Percentiles rank a stretch among this genome's conserved stretches.
Evolutionary conservation across 2,888 invertebrate genomes (phyloP).

Genomic region (Bruchidius siliquastri): DNA sequence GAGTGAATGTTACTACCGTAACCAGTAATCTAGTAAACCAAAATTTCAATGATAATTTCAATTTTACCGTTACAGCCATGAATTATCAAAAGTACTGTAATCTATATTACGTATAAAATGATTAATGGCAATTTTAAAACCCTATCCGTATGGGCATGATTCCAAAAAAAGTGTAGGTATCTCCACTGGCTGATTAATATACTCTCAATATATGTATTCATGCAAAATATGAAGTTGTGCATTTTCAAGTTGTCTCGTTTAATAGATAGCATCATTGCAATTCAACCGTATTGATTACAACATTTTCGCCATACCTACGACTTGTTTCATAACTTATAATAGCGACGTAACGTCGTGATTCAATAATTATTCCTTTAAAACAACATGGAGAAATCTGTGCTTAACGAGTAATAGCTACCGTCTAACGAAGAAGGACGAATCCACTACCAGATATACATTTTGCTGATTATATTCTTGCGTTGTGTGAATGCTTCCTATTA

Average conservation of each 20-base stretch:
- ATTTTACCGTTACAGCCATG: too few species aligned
- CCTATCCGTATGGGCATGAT: too few species aligned
- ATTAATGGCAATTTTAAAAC: too few species aligned
- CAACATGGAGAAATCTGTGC: neutral
- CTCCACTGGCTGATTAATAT: too few species aligned
- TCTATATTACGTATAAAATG: too few species aligned
- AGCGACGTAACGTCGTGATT: neutral
- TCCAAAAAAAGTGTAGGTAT: too few species aligned
- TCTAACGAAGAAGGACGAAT: neutral
- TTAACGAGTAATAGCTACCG: neutral
- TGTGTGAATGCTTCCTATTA: neutral
- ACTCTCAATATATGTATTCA: neutral
- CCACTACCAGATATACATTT: neutral
- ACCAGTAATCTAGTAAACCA: too few species aligned
- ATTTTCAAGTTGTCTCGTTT: neutral
- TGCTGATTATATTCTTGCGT: neutral
- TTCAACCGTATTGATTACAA: neutral
- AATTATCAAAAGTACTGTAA: too few species aligned
- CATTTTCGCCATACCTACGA: neutral
- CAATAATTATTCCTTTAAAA: neutral
- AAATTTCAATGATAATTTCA: too few species aligned
- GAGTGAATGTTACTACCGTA: too few species aligned
- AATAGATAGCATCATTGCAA: neutral
- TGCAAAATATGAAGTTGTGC: neutral
- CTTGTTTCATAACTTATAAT: neutral